phyloP scores from a whole-genome alignment of 2,113 vertebrate species.

The Anolis carolinensis region DNA sequence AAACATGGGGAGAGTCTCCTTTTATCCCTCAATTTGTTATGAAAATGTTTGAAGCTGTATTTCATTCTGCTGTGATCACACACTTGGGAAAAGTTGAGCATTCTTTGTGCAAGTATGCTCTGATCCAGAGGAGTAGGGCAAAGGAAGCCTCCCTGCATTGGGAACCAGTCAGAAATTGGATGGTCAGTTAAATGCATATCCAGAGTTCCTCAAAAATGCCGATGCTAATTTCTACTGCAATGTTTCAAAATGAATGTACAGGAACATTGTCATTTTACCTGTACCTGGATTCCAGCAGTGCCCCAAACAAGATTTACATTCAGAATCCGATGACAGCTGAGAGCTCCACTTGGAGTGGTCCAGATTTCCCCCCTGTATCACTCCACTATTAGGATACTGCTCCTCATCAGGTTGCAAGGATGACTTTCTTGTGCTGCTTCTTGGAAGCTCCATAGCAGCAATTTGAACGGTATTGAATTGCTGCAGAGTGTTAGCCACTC shows the following conservation, averaged over 20 bases:
- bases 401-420: neutral
- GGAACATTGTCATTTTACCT: neutral
- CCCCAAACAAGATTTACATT: neutral
- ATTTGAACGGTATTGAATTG: no score
- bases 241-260: neutral
- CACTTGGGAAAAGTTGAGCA: neutral
- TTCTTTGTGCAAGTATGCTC: neutral
- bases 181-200: neutral
- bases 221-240: neutral
- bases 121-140: neutral
- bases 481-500: no score
- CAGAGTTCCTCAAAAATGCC: neutral
- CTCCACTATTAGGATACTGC: neutral
- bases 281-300: neutral
- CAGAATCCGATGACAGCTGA: no score
- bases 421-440: neutral
- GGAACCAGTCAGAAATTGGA: neutral
- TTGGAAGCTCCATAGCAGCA: no score
- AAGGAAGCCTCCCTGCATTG: neutral
- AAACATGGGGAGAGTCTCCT: constrained; percentile 63
- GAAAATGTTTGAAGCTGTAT: constrained; percentile 45
- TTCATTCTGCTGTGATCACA: constrained; percentile 33
- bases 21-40: constrained; percentile 61
- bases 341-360: no score
- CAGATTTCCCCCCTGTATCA: neutral